Percentiles rank a stretch among this genome's conserved stretches.
phyloP scores from a whole-genome alignment of 2,888 invertebrate species.

The Heteromurus nitidus region DNA sequence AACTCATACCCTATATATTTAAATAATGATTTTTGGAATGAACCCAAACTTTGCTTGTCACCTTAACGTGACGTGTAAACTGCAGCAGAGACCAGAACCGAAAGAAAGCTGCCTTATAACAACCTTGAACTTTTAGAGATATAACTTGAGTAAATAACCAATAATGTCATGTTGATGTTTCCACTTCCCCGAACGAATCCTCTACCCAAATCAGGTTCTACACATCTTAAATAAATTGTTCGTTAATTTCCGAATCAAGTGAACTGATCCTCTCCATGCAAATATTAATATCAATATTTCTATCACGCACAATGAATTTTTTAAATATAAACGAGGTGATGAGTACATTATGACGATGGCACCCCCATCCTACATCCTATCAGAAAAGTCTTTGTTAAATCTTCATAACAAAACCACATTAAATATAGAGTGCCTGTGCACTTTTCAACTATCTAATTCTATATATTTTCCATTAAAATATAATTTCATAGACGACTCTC shows the following conservation, averaged over 20 bases:
- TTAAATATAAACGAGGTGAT: too few relatives aligned
- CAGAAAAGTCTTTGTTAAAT: constrained; percentile 32
- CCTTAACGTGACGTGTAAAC: too few relatives aligned
- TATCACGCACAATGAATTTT: constrained; percentile 47
- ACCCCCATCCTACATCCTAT: neutral
- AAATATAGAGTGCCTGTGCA: constrained; percentile 26
- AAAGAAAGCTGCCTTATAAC: constrained; percentile 2
- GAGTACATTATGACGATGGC: constrained; percentile 30
- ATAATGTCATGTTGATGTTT: too few relatives aligned
- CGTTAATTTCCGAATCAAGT: constrained; percentile 37
- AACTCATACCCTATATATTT: too few relatives aligned
- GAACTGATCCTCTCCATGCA: neutral
- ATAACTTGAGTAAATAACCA: too few relatives aligned
- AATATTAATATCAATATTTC: constrained; percentile 20
- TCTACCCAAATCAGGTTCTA: too few relatives aligned
- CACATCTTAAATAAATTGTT: constrained; percentile 52
- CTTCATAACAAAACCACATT: constrained; percentile 6
- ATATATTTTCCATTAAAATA: constrained; percentile 15
- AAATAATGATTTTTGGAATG: too few relatives aligned
- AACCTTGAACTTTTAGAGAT: too few relatives aligned
- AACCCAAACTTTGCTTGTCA: too few relatives aligned
- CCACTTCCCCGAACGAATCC: too few relatives aligned
- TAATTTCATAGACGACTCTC: constrained; percentile 24
- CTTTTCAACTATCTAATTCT: constrained; percentile 3
- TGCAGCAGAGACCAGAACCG: too few relatives aligned